A percentile compares a stretch with the other conserved stretches of the same genome.
Conservation (phyloP, 2,888 invertebrate species). For the Corythucha ciliata region DNA sequence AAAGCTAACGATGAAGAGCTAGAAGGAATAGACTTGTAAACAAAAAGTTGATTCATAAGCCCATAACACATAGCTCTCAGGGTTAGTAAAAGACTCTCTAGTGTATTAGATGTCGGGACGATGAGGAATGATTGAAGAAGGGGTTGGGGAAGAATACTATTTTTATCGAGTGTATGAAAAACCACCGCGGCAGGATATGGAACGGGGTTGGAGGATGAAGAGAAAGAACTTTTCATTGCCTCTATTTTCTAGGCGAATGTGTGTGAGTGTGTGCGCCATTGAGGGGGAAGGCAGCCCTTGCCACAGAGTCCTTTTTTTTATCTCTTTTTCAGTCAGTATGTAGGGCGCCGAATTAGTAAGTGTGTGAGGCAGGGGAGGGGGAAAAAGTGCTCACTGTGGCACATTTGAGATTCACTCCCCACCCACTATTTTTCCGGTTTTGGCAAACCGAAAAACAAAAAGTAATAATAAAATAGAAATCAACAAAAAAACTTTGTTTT, state of each 20-base stretch:
- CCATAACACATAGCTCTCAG: slow-evolving; percentile 15
- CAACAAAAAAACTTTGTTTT: too few species aligned
- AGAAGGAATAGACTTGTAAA: slow-evolving; percentile 18
- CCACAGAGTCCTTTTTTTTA: not conserved
- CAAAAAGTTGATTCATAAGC: slow-evolving; percentile 26
- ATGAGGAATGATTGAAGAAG: slow-evolving; percentile 16
- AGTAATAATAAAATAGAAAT: too few species aligned
- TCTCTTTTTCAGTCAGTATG: slow-evolving; percentile 17
- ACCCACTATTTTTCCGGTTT: too few species aligned
- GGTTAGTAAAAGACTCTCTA: not conserved
- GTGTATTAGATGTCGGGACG: slow-evolving; percentile 19
- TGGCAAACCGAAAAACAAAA: too few species aligned
- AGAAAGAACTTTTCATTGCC: slow-evolving; percentile 24
- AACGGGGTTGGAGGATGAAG: slow-evolving; percentile 7
- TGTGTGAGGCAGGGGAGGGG: not conserved
- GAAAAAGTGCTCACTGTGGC: too few species aligned
- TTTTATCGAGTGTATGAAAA: slow-evolving; percentile 19
- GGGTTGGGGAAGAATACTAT: slow-evolving; percentile 17
- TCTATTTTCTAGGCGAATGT: slow-evolving; percentile 24
- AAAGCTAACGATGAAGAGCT: slow-evolving; percentile 22
- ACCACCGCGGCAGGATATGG: slow-evolving; percentile 4
- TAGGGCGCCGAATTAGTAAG: slow-evolving; percentile 21
- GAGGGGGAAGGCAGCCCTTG: not conserved
- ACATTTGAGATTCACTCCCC: too few species aligned
- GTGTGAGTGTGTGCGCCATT: too few species aligned